A percentile compares a stretch with the other conserved stretches of the same genome.
Evolutionary conservation across 2,797 vertebrate species (phyloP).

Genomic region (Telmatherina bonti): DNA sequence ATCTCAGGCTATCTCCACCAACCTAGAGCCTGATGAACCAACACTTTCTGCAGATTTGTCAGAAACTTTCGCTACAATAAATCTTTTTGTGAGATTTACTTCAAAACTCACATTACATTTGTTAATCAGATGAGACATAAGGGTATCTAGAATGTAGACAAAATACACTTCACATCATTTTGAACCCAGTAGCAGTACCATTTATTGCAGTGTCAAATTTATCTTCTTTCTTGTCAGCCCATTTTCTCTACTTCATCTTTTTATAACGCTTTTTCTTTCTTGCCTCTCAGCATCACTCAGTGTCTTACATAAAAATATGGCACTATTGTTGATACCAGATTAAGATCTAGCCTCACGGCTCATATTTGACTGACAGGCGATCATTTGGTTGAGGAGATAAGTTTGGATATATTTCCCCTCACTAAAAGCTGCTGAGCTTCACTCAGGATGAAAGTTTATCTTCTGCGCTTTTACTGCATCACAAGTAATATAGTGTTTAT

Average conservation of each 20-base stretch:
- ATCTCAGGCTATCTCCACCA: constrained; percentile 38
- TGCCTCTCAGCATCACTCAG: constrained; percentile 37
- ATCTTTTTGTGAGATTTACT: not conserved
- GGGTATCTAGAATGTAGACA: constrained; percentile 9
- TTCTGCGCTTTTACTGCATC: constrained; percentile 19
- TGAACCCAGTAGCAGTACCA: not conserved
- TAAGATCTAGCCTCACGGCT: constrained; percentile 37
- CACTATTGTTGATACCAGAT: constrained; percentile 24
- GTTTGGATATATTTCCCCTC: constrained; percentile 35
- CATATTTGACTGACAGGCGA: constrained; percentile 47
- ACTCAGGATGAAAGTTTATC: constrained; percentile 9
- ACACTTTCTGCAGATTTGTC: constrained; percentile 23
- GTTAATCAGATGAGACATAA: constrained; percentile 1
- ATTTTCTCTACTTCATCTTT: constrained; percentile 5
- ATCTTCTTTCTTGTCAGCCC: constrained; percentile 11
- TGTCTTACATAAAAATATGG: constrained; percentile 29
- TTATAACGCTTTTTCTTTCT: constrained; percentile 15
- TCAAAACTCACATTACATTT: not conserved
- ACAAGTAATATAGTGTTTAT: constrained; percentile 23
- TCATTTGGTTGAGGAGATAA: constrained; percentile 31
- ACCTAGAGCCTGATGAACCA: constrained; percentile 11
- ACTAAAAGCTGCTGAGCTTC: constrained; percentile 10
- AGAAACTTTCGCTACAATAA: constrained; percentile 18
- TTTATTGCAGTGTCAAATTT: constrained; percentile 16
- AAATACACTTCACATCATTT: not conserved